Evolutionary conservation across 2,888 invertebrate genomes (phyloP), one percentile per base, ranked within the genome.

Genomic region (Spodoptera picta): DNA sequence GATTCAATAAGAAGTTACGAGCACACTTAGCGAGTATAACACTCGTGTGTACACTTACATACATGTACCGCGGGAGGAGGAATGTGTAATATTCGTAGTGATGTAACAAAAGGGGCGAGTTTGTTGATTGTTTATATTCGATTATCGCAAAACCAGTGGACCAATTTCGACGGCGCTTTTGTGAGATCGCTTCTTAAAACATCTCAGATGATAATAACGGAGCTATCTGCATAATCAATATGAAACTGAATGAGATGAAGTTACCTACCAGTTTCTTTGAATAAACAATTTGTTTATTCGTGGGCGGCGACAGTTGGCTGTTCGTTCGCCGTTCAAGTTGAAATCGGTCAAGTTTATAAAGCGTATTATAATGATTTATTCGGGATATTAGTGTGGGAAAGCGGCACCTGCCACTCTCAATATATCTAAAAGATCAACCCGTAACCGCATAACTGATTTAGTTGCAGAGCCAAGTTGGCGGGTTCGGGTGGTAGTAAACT

Each of bases 1-100:
- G 89, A 89, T 88, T 88, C 88, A 90, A 90, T 90, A 90, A 86
- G 86, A 87, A 87, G 86, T 89, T 88, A 89, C 86, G 87, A 85
- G 83, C 83, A 81, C 85, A 87, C 86, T 87, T 85, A 87, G 85
- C 85, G 64, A 65, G 57, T 69, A 73, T 71, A 75, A 77, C 69
- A 78, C 73, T 73, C 67, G 63, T 66, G 62, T 73, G 71, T 66
- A 76, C 66, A 69, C 51, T 70, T 66, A 36, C 36, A 7, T 70
- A 69, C 85, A 84, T 85, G 72, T 82, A 79, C 73, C 67, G 73
- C 75, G 69, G 65, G 57, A 73, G 75, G 66, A 75, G 65, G 72
- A 73, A 78, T 70, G 72, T 68, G 80, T 71, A 73, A 80, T 78
- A 73, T 75, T 73, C 73, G 65, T 68, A 77, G 73, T 74, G 69